Percentiles rank a stretch among this genome's conserved stretches.
These are phyloP conservation scores for Vespertilio murinus DNA, from an alignment of 2,797 vertebrate genomes.

Conservation along the genomic window DNA sequence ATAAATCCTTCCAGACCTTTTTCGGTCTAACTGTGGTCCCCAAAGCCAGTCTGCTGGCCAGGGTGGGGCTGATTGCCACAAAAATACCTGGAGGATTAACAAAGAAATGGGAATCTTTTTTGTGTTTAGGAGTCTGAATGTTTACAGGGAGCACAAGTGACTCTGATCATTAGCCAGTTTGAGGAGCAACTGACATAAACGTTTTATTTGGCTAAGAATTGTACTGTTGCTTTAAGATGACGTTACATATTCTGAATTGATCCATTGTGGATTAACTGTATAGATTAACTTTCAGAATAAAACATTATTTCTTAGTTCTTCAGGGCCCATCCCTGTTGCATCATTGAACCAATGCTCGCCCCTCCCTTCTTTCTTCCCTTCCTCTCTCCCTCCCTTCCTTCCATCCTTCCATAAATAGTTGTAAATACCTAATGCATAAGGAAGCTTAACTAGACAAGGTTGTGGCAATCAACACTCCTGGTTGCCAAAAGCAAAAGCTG, in stretches of 20 bases:
- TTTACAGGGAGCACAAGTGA: conserved; percentile 1
- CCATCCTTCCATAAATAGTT: conserved; percentile 34
- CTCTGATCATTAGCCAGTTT: not conserved
- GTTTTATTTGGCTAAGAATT: conserved; percentile 40
- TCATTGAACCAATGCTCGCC: not conserved
- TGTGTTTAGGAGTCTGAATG: conserved; percentile 10
- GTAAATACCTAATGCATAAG: conserved; percentile 40
- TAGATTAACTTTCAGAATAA: not conserved
- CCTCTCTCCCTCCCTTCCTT: not conserved
- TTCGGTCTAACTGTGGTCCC: not conserved
- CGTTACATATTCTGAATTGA: conserved; percentile 45
- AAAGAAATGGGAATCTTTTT: not conserved
- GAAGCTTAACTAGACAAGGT: conserved; percentile 14
- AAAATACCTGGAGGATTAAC: not conserved
- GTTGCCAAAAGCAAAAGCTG: conserved; percentile 46
- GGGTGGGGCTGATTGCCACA: not conserved
- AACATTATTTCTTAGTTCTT: conserved; percentile 25
- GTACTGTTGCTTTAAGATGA: conserved; percentile 63
- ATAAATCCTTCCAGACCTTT: not conserved
- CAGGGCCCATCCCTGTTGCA: not conserved
- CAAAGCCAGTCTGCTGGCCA: not conserved
- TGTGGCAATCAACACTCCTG: conserved; percentile 23
- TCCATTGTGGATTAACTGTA: not conserved
- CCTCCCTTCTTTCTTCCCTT: not conserved
- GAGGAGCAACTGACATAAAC: not conserved